These are phyloP conservation scores for Thalassaphorura encarpata DNA, from an alignment of 1,140 invertebrate species.

Conservation along the genomic window DNA sequence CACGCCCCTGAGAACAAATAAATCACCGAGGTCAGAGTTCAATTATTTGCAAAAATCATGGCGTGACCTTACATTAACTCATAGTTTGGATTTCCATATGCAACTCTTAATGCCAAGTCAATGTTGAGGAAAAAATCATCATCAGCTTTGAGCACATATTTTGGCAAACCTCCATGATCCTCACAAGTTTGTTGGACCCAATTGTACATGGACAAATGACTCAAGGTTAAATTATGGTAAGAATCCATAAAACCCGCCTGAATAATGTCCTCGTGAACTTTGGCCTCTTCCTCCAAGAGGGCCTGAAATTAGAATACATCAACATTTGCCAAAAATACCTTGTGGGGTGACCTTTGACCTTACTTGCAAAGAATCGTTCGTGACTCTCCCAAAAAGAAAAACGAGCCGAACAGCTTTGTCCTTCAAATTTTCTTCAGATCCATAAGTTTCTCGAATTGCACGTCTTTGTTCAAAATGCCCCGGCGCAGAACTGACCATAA, in stretches of 20 bases:
- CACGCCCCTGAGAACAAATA: not conserved
- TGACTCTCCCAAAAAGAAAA: slow-evolving; percentile 9
- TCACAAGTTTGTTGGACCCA: not conserved
- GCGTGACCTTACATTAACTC: slow-evolving; percentile 1
- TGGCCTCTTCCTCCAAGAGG: not conserved
- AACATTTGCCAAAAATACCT: too few relatives aligned
- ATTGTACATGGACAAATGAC: slow-evolving; percentile 2
- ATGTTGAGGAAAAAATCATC: slow-evolving; percentile 16
- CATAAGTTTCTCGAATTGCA: slow-evolving; percentile 11
- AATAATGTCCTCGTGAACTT: not conserved
- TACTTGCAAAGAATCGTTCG: slow-evolving; percentile 1
- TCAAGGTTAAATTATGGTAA: slow-evolving; percentile 6
- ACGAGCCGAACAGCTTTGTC: not conserved
- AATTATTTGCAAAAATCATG: not conserved
- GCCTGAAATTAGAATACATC: not conserved
- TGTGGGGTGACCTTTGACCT: too few relatives aligned
- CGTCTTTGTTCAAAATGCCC: not conserved
- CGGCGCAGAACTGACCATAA: slow-evolving; percentile 14
- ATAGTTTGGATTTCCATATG: slow-evolving; percentile 1
- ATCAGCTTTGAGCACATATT: slow-evolving; percentile 6
- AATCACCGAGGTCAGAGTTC: not conserved
- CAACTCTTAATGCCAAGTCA: slow-evolving; percentile 1
- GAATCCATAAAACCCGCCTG: slow-evolving; percentile 1
- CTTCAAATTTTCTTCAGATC: not conserved
- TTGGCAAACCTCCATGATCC: not conserved